Evolutionary conservation across 2,888 invertebrate species (phyloP).

Genomic region (Sphinx pinastri): DNA sequence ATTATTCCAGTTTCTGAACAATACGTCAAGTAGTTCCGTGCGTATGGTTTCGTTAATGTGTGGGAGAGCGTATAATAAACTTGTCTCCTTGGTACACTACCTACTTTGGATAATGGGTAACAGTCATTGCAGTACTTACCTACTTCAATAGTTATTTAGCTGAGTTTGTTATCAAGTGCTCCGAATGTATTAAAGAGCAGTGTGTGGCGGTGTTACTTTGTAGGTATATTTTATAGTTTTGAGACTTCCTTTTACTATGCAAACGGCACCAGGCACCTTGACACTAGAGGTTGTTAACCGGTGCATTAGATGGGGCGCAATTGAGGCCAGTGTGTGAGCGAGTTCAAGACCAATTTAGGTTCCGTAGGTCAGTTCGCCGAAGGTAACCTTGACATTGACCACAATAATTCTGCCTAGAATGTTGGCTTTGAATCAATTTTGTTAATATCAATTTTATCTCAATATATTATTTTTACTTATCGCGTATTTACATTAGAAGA

Average conservation of each 20-base stretch:
- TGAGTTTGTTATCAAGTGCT: conserved; percentile 36
- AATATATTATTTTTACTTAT: too few relatives aligned
- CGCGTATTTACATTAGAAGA: background rate
- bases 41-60: conserved; percentile 13
- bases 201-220: conserved; percentile 33
- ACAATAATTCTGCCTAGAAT: conserved; percentile 63
- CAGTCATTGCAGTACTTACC: background rate
- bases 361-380: conserved; percentile 83
- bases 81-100: conserved; percentile 23
- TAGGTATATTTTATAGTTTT: conserved; percentile 52
- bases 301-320: conserved; percentile 81
- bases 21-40: conserved; percentile 1
- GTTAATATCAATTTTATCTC: background rate
- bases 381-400: conserved; percentile 82
- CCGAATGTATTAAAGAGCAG: conserved; percentile 31
- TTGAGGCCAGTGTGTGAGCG: conserved; percentile 83
- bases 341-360: conserved; percentile 84
- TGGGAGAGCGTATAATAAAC: conserved; percentile 23
- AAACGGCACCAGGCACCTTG: conserved; percentile 79
- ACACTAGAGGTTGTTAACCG: conserved; percentile 83
- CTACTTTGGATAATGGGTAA: background rate
- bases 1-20: background rate
- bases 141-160: conserved; percentile 28
- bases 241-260: conserved; percentile 64
- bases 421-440: conserved; percentile 29